phyloP scores from a whole-genome alignment of 2,888 invertebrate genomes.

The Cataglyphis altisquamis region DNA sequence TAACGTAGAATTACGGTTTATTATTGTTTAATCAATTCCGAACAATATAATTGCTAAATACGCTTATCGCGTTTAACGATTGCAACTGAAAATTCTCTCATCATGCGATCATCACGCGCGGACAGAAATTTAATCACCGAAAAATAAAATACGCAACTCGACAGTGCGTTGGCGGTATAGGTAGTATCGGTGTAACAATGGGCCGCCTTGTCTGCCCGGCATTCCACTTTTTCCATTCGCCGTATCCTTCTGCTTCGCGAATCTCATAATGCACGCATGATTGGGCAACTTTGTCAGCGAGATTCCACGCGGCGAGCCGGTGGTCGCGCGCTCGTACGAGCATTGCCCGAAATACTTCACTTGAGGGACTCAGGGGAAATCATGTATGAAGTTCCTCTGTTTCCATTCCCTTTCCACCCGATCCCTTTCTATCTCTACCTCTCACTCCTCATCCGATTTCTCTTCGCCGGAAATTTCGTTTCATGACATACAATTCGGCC shows the following conservation, averaged over 20 bases:
- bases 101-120: neutral
- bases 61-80: constrained; percentile 29
- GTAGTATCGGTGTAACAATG: constrained; percentile 8
- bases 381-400: constrained; percentile 84
- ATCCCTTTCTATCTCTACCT: constrained; percentile 73
- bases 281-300: constrained; percentile 82
- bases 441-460: constrained; percentile 63
- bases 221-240: constrained; percentile 53
- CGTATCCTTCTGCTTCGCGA: constrained; percentile 75
- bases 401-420: constrained; percentile 72
- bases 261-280: constrained; percentile 84
- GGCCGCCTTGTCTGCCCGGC: constrained; percentile 21
- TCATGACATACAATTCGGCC: constrained; percentile 71
- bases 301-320: constrained; percentile 77
- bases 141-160: constrained; percentile 18
- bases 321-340: constrained; percentile 72
- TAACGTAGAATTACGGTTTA: constrained; percentile 37
- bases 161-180: neutral
- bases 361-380: constrained; percentile 85
- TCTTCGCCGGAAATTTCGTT: constrained; percentile 75
- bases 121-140: neutral
- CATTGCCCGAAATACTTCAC: constrained; percentile 85
- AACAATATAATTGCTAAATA: neutral
- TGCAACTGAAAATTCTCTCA: constrained; percentile 1
- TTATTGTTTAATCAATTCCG: constrained; percentile 25